Base-by-base conservation (phyloP, 1,140 invertebrate genomes). In the Chrysopa pallens region DNA sequence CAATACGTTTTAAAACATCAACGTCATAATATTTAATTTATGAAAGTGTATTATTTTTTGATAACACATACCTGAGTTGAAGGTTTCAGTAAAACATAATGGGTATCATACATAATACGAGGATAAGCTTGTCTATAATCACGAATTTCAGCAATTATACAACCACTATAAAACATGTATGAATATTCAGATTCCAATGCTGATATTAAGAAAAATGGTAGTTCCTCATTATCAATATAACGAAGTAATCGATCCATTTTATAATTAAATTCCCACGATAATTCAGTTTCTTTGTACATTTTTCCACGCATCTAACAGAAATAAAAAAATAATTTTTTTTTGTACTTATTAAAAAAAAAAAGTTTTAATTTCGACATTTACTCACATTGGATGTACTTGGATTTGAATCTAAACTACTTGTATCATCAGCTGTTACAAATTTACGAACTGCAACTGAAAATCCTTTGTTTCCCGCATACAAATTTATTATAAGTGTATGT, bases 381-480 rank as follows among this genome's bases (percentile, higher is more conserved):
- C 17, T 23, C 17, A 23, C 17, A 23, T 23, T 23, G 17, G 17
- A 23, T 23, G 17, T 23, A 23, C 17, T 23, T 23, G 17, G 17
- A 23, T 23, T 23, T 23, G 17, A 23, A 23, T 23, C 17, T 23
- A 23, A 23, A 23, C 17, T 3, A 23, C 2, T 23, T 3, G 17
- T 33, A 39, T 13, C 12, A 13, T 44, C 23, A 33, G 38, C 8
- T 43, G 37, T 48, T 53, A 56, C 57, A 60, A 56, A 59, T 55
- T 59, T 61, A 49, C 76, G 75, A 51, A 88, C 64, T 58, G 80
- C 80, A 58, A 93, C 65, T 49, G 85, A 86, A 65, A 90, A 92
- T 52, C 88, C 88, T 65, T 90, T 88, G 64, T 89, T 87, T 35
- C 79, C 84, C 45, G 85, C 79, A 69, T 91, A 90, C 49, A 94